Percentiles rank a stretch among this genome's conserved stretches.
Evolutionary conservation across 92 coral and sea anemone species (phyloP).

Genomic region (Anthopleura xanthogrammica): DNA sequence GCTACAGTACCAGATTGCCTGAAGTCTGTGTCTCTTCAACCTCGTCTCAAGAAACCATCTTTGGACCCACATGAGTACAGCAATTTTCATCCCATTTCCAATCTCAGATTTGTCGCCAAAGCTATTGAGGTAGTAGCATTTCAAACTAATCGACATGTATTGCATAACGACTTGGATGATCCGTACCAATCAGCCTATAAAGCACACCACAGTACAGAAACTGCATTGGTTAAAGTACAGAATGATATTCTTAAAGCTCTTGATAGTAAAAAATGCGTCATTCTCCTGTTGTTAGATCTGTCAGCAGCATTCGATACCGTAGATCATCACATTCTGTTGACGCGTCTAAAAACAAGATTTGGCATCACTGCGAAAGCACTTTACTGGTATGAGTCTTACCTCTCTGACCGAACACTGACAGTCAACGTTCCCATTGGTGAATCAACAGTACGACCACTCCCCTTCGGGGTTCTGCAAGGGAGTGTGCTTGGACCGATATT

Average conservation of each 20-base stretch:
- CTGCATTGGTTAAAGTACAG: constrained; percentile 31
- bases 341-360: too few relatives aligned
- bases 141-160: constrained; percentile 18
- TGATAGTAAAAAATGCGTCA: constrained; percentile 14
- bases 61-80: constrained; percentile 30
- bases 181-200: constrained; percentile 30
- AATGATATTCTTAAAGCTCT: constrained; percentile 26
- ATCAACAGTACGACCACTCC: too few relatives aligned
- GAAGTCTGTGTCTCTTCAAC: constrained; percentile 32
- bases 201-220: constrained; percentile 31
- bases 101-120: constrained; percentile 17
- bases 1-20: constrained; percentile 25
- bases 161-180: constrained; percentile 18
- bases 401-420: too few relatives aligned
- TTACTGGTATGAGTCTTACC: too few relatives aligned
- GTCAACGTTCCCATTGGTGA: too few relatives aligned
- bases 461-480: too few relatives aligned
- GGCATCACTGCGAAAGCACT: too few relatives aligned
- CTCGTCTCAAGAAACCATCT: constrained; percentile 25
- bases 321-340: background rate
- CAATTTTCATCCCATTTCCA: constrained; percentile 30
- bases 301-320: constrained; percentile 28
- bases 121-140: constrained; percentile 21
- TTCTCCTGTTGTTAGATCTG: constrained; percentile 21
- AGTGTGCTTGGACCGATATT: too few relatives aligned